A percentile compares a stretch with the other conserved stretches of the same genome.
phyloP scores from a whole-genome alignment of 2,797 vertebrate genomes.

The Falco rusticolus region DNA sequence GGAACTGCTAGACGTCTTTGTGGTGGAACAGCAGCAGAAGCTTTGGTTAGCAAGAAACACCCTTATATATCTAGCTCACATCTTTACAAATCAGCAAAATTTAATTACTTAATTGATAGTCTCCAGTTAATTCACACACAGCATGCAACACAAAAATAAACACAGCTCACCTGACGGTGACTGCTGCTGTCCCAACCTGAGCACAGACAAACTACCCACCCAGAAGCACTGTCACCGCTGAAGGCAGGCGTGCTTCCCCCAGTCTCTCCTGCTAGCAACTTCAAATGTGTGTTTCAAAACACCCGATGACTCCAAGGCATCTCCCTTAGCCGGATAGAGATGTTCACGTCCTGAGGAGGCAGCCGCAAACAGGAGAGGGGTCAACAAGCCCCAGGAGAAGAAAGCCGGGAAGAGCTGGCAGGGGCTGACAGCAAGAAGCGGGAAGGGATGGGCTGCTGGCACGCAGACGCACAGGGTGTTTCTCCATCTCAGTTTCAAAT shows the following conservation, averaged over 20 bases:
- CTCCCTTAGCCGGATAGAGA: neutral
- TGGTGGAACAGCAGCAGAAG: neutral
- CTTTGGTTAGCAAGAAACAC: neutral
- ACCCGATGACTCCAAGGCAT: neutral
- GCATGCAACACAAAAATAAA: neutral
- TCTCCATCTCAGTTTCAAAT: neutral
- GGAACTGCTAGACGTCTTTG: neutral
- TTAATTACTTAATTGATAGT: neutral
- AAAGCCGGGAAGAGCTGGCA: rapidly evolving
- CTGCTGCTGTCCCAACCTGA: neutral
- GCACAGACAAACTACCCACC: neutral
- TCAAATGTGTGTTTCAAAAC: rapidly evolving
- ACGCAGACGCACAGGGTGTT: rapidly evolving
- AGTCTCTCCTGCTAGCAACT: neutral
- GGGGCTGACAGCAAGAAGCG: neutral
- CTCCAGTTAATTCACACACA: neutral
- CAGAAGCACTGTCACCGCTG: rapidly evolving
- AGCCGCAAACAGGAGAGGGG: no score
- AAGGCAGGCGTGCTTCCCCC: neutral
- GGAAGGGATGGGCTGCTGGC: neutral
- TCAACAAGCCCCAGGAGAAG: neutral
- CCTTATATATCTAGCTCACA: neutral
- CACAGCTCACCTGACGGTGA: neutral
- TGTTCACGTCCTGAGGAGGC: neutral
- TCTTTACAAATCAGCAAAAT: conserved; percentile 17